Percentiles rank a stretch among this genome's conserved stretches.
These are phyloP conservation scores for Drosophila tanythrix DNA, from an alignment of 2,888 invertebrate species.

Conservation along the genomic window DNA sequence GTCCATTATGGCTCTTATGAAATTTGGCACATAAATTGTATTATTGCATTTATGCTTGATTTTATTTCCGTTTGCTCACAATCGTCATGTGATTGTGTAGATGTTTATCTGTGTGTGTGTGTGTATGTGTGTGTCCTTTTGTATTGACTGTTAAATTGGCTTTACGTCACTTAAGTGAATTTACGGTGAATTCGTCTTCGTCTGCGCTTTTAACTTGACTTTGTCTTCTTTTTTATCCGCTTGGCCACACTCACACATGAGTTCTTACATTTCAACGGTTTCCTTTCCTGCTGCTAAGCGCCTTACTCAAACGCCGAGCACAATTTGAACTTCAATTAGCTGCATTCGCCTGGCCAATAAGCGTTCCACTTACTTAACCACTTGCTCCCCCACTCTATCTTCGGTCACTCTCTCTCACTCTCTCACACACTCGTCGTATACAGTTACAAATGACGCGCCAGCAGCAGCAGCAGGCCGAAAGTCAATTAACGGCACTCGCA, in stretches of 20 bases:
- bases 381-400: not conserved
- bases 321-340: slow-evolving; percentile 78
- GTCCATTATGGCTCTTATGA: slow-evolving; percentile 74
- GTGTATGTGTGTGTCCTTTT: slow-evolving; percentile 26
- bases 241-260: slow-evolving; percentile 2
- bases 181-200: slow-evolving; percentile 64
- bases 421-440: slow-evolving; percentile 43
- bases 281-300: slow-evolving; percentile 50
- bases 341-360: slow-evolving; percentile 70
- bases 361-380: slow-evolving; percentile 52
- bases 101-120: slow-evolving; percentile 35
- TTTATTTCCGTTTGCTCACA: slow-evolving; percentile 77
- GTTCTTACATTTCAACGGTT: slow-evolving; percentile 70
- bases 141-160: slow-evolving; percentile 76
- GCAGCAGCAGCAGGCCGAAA: slow-evolving; percentile 66
- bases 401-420: not conserved
- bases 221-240: slow-evolving; percentile 9
- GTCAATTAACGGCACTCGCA: slow-evolving; percentile 74
- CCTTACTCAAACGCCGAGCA: slow-evolving; percentile 49
- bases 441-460: slow-evolving; percentile 79
- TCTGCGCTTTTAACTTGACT: slow-evolving; percentile 40
- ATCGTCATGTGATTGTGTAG: slow-evolving; percentile 65
- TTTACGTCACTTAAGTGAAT: slow-evolving; percentile 73
- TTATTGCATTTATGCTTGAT: slow-evolving; percentile 81
- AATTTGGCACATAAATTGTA: slow-evolving; percentile 79